Evolutionary conservation across 2,888 invertebrate species (phyloP).

Genomic region (Orchestes rusci): DNA sequence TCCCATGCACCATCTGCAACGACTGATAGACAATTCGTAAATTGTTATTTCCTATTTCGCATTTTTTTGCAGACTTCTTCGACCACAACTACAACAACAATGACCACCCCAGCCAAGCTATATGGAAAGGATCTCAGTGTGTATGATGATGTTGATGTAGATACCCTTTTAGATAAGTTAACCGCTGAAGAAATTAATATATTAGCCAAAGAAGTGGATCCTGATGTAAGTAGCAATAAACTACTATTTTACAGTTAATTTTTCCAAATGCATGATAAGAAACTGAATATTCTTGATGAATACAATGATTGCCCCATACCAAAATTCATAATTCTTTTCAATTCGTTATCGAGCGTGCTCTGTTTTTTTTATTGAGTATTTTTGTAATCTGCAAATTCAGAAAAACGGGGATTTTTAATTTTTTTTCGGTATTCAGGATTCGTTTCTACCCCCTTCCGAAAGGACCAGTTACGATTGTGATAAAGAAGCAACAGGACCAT

Average conservation of each 20-base stretch:
- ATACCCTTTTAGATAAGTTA: conserved; percentile 86
- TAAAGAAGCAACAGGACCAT: conserved; percentile 91
- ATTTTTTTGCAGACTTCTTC: conserved; percentile 76
- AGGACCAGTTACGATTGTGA: conserved; percentile 93
- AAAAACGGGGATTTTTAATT: no score
- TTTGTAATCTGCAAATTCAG: no score
- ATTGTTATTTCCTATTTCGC: no score
- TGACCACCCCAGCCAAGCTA: conserved; percentile 84
- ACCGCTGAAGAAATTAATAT: conserved; percentile 94
- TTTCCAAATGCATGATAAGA: background rate
- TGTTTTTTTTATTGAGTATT: no score
- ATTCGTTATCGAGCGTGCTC: no score
- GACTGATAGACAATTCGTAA: no score
- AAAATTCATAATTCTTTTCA: no score
- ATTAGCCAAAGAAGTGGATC: conserved; percentile 97
- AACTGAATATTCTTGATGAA: no score
- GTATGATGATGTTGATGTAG: conserved; percentile 94
- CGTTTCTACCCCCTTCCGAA: conserved; percentile 92
- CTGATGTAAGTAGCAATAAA: conserved; percentile 81
- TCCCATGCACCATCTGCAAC: no score
- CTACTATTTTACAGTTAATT: conserved; percentile 1
- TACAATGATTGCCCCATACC: no score
- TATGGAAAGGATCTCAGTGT: conserved; percentile 84
- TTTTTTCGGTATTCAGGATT: no score
- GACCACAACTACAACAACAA: conserved; percentile 79